Conservation (phyloP, 2,113 vertebrate genomes). For the Saguinus imperator region DNA sequence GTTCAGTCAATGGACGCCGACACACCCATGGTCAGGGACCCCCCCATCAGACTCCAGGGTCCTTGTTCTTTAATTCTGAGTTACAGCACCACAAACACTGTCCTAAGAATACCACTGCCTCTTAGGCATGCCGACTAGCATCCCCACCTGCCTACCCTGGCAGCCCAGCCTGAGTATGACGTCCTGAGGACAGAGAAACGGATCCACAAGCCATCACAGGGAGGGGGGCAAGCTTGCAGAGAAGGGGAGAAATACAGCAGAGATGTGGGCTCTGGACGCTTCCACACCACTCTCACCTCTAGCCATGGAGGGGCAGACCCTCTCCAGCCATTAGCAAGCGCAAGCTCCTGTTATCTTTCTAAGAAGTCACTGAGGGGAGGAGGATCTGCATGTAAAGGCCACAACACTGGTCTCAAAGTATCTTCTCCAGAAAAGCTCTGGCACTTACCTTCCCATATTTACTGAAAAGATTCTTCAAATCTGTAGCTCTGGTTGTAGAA, state of each 20-base stretch:
- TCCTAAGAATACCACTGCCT: background rate
- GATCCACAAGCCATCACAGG: background rate
- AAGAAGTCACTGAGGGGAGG: background rate
- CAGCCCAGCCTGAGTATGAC: background rate
- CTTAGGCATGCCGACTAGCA: background rate
- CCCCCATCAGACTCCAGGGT: background rate
- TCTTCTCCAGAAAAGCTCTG: background rate
- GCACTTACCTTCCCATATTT: constrained; percentile 94
- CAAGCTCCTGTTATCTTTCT: background rate
- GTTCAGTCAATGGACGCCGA: rapidly evolving
- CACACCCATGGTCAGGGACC: background rate
- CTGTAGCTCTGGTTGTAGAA: constrained; percentile 97
- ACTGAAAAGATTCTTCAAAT: constrained; percentile 97
- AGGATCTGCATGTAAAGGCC: rapidly evolving
- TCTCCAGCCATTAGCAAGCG: background rate
- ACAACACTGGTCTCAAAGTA: background rate
- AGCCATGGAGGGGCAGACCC: rapidly evolving
- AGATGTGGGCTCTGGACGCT: background rate
- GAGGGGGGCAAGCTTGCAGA: too few relatives aligned
- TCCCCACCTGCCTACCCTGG: too few relatives aligned
- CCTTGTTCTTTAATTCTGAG: background rate
- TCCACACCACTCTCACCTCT: background rate
- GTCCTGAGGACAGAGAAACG: background rate
- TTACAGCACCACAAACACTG: too few relatives aligned
- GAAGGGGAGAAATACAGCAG: background rate